These are phyloP conservation scores for Oeneis ivallda DNA, from an alignment of 2,888 invertebrate species.

Conservation along the genomic window DNA sequence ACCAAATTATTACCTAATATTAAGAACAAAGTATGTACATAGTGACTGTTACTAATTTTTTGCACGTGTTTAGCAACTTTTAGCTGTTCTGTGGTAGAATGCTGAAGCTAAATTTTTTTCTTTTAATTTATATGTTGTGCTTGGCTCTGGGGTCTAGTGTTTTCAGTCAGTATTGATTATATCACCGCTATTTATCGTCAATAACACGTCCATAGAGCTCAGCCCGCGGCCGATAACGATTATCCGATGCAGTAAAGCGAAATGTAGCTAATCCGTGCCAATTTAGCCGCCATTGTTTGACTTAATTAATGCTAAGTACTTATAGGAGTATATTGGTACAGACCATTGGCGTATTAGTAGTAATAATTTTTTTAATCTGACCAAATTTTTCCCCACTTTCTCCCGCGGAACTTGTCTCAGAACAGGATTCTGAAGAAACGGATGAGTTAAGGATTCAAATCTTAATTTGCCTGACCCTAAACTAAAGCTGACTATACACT, in stretches of 20 bases:
- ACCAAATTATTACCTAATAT: too few relatives aligned
- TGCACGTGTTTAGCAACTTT: too few relatives aligned
- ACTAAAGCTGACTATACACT: too few relatives aligned
- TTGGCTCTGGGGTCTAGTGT: not conserved
- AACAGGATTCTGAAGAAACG: too few relatives aligned
- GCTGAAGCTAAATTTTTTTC: not conserved
- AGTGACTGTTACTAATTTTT: too few relatives aligned
- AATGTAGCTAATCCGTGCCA: slow-evolving; percentile 24
- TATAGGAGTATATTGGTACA: slow-evolving; percentile 9
- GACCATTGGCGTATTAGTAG: not conserved
- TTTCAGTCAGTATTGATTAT: slow-evolving; percentile 3
- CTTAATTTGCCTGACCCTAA: too few relatives aligned
- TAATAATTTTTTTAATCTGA: not conserved
- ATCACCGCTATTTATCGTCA: not conserved
- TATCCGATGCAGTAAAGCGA: slow-evolving; percentile 15
- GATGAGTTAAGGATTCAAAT: too few relatives aligned
- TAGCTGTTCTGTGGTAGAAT: not conserved
- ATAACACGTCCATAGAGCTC: slow-evolving; percentile 5
- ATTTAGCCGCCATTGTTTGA: slow-evolving; percentile 14
- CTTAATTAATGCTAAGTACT: slow-evolving; percentile 27
- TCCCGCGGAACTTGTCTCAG: too few relatives aligned
- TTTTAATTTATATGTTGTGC: not conserved
- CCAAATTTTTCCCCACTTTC: not conserved
- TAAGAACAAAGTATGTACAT: too few relatives aligned
- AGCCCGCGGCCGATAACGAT: slow-evolving; percentile 9